A percentile compares a stretch with the other conserved stretches of the same genome.
Conservation (phyloP, 2,113 vertebrate species). For the Spermophilus dauricus region DNA sequence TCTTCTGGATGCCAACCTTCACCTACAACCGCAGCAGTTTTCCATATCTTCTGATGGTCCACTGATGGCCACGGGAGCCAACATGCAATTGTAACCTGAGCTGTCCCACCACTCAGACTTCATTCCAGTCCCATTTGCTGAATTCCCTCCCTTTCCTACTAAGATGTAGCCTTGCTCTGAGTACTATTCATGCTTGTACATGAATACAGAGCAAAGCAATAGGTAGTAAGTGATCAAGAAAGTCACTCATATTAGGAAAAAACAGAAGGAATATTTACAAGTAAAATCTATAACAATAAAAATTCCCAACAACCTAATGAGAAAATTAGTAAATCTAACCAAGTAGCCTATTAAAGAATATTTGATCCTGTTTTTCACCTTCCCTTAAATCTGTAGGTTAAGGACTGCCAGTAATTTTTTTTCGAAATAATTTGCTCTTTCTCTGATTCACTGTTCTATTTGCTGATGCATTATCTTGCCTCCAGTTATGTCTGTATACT, state of each 20-base stretch:
- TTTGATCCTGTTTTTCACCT: constrained; percentile 23
- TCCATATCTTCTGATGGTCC: neutral
- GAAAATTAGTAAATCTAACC: neutral
- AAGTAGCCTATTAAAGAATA: neutral
- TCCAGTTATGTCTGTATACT: neutral
- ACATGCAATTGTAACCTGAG: neutral
- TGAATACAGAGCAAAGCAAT: neutral
- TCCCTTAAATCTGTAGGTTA: neutral
- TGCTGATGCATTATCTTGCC: neutral
- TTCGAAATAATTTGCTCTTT: constrained; percentile 16
- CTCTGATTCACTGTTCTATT: neutral
- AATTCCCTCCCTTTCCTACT: neutral
- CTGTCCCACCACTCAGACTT: neutral
- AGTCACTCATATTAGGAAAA: neutral
- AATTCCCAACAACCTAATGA: neutral
- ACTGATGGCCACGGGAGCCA: neutral
- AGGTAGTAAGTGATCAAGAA: neutral
- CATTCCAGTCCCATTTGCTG: neutral
- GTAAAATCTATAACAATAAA: constrained; percentile 11
- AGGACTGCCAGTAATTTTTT: constrained; percentile 22
- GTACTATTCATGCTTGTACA: neutral
- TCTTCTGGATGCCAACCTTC: neutral
- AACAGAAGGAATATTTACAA: neutral
- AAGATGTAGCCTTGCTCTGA: neutral
- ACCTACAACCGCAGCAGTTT: neutral